These are phyloP conservation scores for Leptopilina clavipes DNA, from an alignment of 1,140 invertebrate species.

Conservation along the genomic window DNA sequence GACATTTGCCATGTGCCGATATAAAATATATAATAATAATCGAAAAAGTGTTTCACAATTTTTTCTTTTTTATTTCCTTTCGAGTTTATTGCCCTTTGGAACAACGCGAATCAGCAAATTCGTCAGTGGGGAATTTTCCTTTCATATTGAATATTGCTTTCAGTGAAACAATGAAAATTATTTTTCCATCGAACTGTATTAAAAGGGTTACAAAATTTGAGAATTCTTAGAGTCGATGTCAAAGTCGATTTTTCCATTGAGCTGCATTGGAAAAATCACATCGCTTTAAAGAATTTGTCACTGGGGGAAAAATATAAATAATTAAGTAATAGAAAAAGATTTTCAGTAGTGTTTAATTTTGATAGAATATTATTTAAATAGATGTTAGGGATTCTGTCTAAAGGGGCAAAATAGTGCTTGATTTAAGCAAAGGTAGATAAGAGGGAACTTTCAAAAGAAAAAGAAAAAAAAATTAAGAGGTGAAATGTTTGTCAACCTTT, in stretches of 20 bases:
- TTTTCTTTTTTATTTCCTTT: not conserved
- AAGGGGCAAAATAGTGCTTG: not conserved
- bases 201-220: too few relatives aligned
- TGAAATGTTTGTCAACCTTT: constrained; percentile 40
- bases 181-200: too few relatives aligned
- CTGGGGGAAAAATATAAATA: too few relatives aligned
- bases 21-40: too few relatives aligned
- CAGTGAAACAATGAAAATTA: too few relatives aligned
- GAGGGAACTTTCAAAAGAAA: not conserved
- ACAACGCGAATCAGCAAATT: too few relatives aligned
- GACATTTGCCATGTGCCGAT: not conserved
- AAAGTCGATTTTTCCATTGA: too few relatives aligned
- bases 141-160: not conserved
- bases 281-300: too few relatives aligned
- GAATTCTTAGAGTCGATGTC: too few relatives aligned
- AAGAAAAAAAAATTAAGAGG: not conserved
- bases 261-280: too few relatives aligned
- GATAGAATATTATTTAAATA: constrained; percentile 30
- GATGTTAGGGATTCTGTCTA: not conserved
- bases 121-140: constrained; percentile 16
- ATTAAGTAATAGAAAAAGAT: too few relatives aligned
- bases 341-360: not conserved
- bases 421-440: not conserved
- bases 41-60: not conserved
- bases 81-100: not conserved